These are phyloP conservation scores for Pica pica DNA, from an alignment of 2,113 vertebrate genomes.

Conservation along the genomic window DNA sequence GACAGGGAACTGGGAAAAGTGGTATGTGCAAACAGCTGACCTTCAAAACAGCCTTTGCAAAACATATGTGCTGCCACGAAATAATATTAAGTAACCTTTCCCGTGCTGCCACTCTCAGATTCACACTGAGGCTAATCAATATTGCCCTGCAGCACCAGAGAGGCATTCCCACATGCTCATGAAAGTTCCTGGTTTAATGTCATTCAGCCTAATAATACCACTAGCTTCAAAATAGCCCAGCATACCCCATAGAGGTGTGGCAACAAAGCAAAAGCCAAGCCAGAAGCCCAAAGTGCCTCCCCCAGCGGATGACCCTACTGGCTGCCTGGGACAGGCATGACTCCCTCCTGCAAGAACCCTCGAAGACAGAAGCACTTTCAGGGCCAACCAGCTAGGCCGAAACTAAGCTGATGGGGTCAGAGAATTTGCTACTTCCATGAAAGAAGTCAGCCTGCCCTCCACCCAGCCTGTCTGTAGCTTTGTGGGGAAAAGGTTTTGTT, in stretches of 20 bases:
- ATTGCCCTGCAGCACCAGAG: not conserved
- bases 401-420: not conserved
- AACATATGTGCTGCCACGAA: not conserved
- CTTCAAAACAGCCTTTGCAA: not conserved
- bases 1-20: not conserved
- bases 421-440: not conserved
- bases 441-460: not conserved
- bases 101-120: not conserved
- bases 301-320: not conserved
- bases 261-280: not conserved
- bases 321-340: not conserved
- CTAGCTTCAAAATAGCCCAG: not conserved
- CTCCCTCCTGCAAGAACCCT: not conserved
- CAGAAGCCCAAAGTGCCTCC: not conserved
- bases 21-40: not conserved
- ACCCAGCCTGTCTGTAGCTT: not conserved
- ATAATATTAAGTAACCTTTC: not conserved
- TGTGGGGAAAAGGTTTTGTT: not conserved
- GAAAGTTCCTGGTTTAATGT: not conserved
- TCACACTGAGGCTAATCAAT: not conserved
- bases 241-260: fast-evolving
- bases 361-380: not conserved
- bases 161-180: not conserved
- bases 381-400: fast-evolving
- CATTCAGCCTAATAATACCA: not conserved